A percentile compares a stretch with the other conserved stretches of the same genome.
Evolutionary conservation across 2,113 vertebrate species (phyloP).

Genomic region (Pseudopipra pipra): DNA sequence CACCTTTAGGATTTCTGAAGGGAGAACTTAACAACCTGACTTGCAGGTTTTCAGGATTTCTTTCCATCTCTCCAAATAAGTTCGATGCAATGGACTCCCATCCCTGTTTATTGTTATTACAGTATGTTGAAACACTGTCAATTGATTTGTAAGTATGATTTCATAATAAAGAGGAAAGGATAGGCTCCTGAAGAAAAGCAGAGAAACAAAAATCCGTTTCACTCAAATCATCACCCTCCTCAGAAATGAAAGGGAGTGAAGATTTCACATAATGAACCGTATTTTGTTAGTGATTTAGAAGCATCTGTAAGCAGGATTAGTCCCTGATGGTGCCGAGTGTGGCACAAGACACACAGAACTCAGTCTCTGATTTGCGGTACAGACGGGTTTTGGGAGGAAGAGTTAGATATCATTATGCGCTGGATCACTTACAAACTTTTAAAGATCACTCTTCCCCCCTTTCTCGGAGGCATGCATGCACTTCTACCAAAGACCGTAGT

Average conservation of each 20-base stretch:
- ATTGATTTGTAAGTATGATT: neutral
- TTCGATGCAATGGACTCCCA: neutral
- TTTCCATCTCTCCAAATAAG: neutral
- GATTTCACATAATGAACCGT: neutral
- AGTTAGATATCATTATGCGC: neutral
- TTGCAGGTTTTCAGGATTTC: neutral
- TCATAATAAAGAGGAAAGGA: neutral
- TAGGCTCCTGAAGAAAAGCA: neutral
- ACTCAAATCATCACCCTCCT: neutral
- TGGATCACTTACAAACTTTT: conserved; percentile 1
- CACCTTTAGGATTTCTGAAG: neutral
- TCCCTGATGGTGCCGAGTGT: neutral
- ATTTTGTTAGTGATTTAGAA: neutral
- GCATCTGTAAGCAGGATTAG: neutral
- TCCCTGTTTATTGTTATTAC: neutral
- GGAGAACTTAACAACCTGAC: neutral
- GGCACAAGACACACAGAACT: neutral
- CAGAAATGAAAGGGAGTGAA: neutral
- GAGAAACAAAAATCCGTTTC: neutral
- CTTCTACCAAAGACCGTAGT: neutral
- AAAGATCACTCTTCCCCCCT: neutral
- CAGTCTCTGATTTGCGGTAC: neutral
- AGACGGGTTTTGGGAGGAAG: neutral
- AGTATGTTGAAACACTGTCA: neutral
- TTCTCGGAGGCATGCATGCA: fast-evolving